Base-by-base conservation (phyloP, 2,113 vertebrate genomes). In the Rhea americana region DNA sequence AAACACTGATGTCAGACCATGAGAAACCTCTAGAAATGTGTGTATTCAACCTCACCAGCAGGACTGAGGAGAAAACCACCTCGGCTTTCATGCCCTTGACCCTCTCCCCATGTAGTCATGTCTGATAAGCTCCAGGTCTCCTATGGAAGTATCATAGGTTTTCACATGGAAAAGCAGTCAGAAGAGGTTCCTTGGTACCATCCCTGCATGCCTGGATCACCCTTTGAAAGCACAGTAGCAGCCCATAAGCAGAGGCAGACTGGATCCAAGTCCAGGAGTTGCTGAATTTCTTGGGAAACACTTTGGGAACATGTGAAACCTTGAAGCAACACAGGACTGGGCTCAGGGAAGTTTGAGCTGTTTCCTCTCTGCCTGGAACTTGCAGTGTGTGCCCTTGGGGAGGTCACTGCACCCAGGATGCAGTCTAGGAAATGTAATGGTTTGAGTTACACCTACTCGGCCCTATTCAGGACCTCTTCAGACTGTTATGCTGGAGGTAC, bases 401-500 rank as follows among this genome's bases (percentile, higher is more conserved):
- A 85, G 73, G 56, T 59, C 11, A 58, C 19, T 6, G 65, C 32
- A 39, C 10, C 25, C 25, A 48, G 45, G 37, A 37, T 7, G 45
- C 65, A 62, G 53, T 9, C 76, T 39, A n/a, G 48, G 56, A 25
- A 74, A 30, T 0, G 1, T 3, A 13, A 41, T 41, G 26, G 8
- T 55, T 53, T 58, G 72, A 22, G 32, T 51, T 20, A 2, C 12
- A 24, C 16, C 11, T 3, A 0, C 1, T 9, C 7, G 9, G 26
- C 25, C 13, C 63, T 18, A 37, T 3, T 10, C 5, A 26, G 77
- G 51, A 53, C 5, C n/a, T 37, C 37, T 32, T 62, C 48, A 21
- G 39, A 37, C 39, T 50, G 59, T 35, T 81, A 9, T 35, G 62
- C 13, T 47, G 37, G n/a, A 4, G 15, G n/a, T 30, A 39, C n/a